Percentiles rank a stretch among this genome's conserved stretches.
phyloP scores from a whole-genome alignment of 2,888 invertebrate genomes.

The Parthenolecanium corni region DNA sequence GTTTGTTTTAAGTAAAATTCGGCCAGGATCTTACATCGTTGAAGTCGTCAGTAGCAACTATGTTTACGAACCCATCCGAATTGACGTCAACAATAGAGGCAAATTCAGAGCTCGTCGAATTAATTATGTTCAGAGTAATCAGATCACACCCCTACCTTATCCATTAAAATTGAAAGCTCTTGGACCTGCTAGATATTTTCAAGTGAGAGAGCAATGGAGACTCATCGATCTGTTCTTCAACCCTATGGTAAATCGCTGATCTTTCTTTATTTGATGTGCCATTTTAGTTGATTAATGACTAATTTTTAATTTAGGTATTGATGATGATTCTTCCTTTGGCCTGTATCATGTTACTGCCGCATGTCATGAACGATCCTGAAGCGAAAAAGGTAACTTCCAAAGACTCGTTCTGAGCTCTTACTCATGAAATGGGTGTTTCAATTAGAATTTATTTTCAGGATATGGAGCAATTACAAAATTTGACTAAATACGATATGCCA shows the following conservation, averaged over 20 bases:
- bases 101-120: conserved; percentile 91
- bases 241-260: conserved; percentile 59
- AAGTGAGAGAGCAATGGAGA: conserved; percentile 90
- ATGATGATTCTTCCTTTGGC: conserved; percentile 93
- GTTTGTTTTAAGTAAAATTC: conserved; percentile 76
- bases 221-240: conserved; percentile 91
- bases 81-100: conserved; percentile 95
- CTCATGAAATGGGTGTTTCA: too few species aligned
- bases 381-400: conserved; percentile 61
- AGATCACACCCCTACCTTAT: conserved; percentile 81
- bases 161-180: conserved; percentile 79
- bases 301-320: conserved; percentile 53
- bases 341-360: conserved; percentile 83
- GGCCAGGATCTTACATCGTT: conserved; percentile 85
- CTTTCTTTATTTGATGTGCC: background rate
- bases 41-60: conserved; percentile 85
- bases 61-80: conserved; percentile 84
- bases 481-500: conserved; percentile 74
- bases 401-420: background rate
- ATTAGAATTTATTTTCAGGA: conserved; percentile 46
- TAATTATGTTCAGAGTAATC: conserved; percentile 82
- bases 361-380: conserved; percentile 96
- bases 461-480: conserved; percentile 76
- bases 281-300: background rate
- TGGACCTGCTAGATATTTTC: conserved; percentile 75